Evolutionary conservation across 2,113 vertebrate species (phyloP).

Genomic region (Mirounga angustirostris): DNA sequence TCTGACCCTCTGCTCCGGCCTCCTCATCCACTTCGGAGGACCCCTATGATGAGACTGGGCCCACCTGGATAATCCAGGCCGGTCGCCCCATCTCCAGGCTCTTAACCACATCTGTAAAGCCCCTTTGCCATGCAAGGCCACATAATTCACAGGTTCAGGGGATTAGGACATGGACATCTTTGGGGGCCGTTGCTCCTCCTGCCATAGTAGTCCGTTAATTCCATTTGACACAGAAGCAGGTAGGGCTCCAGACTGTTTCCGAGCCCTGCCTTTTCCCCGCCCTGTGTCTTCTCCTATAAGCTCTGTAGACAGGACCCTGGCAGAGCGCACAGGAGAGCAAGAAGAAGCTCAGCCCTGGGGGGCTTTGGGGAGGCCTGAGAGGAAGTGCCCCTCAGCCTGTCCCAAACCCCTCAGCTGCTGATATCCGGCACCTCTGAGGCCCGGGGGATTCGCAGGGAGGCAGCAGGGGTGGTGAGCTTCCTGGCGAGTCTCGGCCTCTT

Average conservation of each 20-base stretch:
- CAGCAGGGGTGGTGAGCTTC: accelerated
- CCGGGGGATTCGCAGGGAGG: neutral
- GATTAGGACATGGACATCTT: neutral
- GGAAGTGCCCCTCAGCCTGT: neutral
- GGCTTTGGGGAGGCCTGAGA: neutral
- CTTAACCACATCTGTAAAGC: neutral
- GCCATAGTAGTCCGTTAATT: accelerated
- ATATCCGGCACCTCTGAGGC: accelerated
- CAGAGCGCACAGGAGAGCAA: neutral
- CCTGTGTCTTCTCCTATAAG: neutral
- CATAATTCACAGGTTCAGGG: neutral
- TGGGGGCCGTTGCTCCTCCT: neutral
- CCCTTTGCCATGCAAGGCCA: neutral
- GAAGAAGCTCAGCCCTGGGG: neutral
- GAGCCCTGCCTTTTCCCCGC: neutral
- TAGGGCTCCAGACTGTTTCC: neutral
- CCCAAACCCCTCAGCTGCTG: neutral
- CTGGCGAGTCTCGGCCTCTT: neutral
- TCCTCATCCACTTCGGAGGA: neutral
- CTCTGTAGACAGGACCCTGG: neutral
- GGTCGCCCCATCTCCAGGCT: neutral
- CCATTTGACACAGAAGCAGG: neutral
- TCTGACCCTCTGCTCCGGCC: neutral
- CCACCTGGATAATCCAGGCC: neutral
- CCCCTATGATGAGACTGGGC: neutral